Conservation (phyloP, 2,113 vertebrate genomes). For the Tetrax tetrax region DNA sequence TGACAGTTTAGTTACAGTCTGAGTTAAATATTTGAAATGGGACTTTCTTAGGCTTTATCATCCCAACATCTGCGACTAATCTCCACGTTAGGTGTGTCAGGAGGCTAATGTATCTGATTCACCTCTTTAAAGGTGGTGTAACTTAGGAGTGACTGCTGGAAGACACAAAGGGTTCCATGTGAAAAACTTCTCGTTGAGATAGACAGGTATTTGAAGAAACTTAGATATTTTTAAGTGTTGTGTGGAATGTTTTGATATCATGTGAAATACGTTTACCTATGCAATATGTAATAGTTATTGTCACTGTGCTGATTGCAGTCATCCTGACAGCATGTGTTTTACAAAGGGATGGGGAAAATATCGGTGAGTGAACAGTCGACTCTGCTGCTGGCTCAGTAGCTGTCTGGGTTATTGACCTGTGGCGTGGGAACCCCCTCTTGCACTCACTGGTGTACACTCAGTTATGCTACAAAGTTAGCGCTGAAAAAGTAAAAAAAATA, state of each 20-base stretch:
- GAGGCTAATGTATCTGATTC: neutral
- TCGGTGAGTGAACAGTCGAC: fast-evolving
- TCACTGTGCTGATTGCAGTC: neutral
- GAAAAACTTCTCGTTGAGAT: neutral
- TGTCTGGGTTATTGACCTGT: neutral
- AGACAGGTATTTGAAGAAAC: neutral
- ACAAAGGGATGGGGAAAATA: neutral
- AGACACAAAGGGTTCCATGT: neutral
- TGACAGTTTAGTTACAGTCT: neutral
- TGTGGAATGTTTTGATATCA: neutral
- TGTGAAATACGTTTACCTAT: neutral
- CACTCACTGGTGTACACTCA: fast-evolving
- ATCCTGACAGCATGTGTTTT: neutral
- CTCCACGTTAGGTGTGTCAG: neutral
- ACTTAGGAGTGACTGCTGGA: neutral
- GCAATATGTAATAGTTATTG: neutral
- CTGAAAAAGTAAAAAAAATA: neutral
- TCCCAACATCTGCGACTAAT: neutral
- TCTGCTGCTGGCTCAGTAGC: neutral
- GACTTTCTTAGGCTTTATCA: neutral
- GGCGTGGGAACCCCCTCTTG: neutral
- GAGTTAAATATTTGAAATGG: neutral
- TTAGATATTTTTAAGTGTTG: neutral
- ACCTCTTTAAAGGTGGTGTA: neutral
- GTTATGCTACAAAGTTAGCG: neutral